A percentile compares a stretch with the other conserved stretches of the same genome.
These are phyloP conservation scores for Mesoclemmys tuberculata DNA, from an alignment of 2,113 vertebrate genomes.

Conservation along the genomic window DNA sequence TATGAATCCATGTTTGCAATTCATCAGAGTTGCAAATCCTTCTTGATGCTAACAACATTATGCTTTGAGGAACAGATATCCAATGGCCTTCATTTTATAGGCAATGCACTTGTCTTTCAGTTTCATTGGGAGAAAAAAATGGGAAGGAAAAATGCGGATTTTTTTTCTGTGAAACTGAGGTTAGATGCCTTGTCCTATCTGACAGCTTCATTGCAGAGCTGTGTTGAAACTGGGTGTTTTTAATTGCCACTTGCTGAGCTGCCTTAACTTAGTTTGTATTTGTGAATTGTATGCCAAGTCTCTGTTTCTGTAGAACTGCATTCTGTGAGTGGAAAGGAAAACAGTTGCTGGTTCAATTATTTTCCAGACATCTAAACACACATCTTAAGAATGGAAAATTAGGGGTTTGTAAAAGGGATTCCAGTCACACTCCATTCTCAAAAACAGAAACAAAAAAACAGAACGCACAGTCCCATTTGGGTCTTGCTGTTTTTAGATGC, in stretches of 20 bases:
- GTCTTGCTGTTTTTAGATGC: background rate
- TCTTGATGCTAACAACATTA: background rate
- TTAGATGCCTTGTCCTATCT: background rate
- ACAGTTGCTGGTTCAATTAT: background rate
- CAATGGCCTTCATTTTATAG: background rate
- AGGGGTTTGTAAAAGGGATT: background rate
- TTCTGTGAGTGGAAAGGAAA: background rate
- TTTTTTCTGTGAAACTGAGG: background rate
- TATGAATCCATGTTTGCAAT: background rate
- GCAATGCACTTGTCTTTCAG: background rate
- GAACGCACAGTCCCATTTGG: rapidly evolving
- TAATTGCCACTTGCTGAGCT: background rate
- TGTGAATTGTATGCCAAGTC: background rate
- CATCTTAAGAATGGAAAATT: background rate
- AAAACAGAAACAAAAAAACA: rapidly evolving
- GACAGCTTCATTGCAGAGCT: background rate
- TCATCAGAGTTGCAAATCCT: background rate
- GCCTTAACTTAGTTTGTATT: background rate
- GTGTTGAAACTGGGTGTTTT: background rate
- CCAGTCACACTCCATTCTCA: rapidly evolving
- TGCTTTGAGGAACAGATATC: background rate
- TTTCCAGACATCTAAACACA: rapidly evolving
- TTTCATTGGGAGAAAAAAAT: background rate
- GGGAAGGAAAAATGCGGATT: background rate
- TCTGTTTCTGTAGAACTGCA: background rate